Conservation (phyloP, 2,797 vertebrate genomes). For the Octomys mimax region DNA sequence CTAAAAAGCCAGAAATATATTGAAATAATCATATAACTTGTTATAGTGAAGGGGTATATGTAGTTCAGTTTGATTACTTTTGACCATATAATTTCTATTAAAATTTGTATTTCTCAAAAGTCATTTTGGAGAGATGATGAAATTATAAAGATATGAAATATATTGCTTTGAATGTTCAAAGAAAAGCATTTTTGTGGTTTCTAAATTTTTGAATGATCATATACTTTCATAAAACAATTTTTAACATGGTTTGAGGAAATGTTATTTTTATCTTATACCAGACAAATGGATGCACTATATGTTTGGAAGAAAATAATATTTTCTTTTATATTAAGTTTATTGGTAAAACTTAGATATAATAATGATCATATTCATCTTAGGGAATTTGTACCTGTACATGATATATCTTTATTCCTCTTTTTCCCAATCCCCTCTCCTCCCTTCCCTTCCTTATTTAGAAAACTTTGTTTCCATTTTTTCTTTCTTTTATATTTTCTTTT, state of each 20-base stretch:
- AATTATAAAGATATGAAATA: background rate
- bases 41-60: background rate
- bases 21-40: background rate
- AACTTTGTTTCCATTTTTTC: no score
- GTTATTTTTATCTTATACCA: background rate
- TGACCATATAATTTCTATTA: background rate
- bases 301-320: background rate
- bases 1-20: constrained; percentile 13
- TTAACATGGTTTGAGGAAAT: background rate
- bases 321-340: background rate
- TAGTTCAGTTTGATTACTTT: background rate
- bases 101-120: background rate
- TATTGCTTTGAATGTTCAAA: background rate
- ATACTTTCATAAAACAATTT: background rate
- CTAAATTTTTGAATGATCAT: background rate
- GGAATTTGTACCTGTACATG: background rate
- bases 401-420: no score
- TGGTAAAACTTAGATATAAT: background rate
- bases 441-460: no score
- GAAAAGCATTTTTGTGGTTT: background rate
- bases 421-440: no score
- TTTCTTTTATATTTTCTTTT: background rate
- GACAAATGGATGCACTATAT: background rate
- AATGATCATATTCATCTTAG: background rate
- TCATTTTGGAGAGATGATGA: background rate